These are phyloP conservation scores for Regulus satrapa DNA, from an alignment of 2,113 vertebrate genomes.

Conservation along the genomic window DNA sequence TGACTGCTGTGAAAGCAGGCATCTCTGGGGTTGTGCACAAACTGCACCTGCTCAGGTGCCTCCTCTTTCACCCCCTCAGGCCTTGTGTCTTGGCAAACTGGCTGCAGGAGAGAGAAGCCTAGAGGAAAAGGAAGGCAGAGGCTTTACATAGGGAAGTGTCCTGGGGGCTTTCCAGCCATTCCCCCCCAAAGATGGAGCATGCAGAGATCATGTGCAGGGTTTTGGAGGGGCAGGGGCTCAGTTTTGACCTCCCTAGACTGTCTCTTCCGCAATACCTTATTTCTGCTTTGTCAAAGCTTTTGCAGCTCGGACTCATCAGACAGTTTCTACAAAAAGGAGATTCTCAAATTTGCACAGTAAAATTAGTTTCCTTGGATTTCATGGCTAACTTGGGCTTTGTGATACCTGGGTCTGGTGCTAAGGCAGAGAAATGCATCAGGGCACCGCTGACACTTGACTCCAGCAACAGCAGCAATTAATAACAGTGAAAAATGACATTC, in stretches of 20 bases:
- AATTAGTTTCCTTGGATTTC: background rate
- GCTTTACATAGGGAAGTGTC: background rate
- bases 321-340: background rate
- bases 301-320: fast-evolving
- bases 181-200: fast-evolving
- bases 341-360: too few relatives aligned
- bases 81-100: background rate
- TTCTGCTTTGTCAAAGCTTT: background rate
- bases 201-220: background rate
- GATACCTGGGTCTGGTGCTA: background rate
- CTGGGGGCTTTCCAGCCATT: background rate
- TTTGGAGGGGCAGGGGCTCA: background rate
- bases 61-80: background rate
- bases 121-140: background rate
- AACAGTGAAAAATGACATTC: background rate
- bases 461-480: background rate
- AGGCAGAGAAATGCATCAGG: background rate
- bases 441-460: background rate
- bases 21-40: background rate
- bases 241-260: background rate
- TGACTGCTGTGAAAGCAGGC: background rate
- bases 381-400: background rate
- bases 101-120: background rate
- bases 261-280: background rate
- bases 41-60: background rate